Percentiles rank a stretch among this genome's conserved stretches.
These are phyloP conservation scores for Amaurobius ferox DNA, from an alignment of 2,888 invertebrate genomes.

Conservation along the genomic window DNA sequence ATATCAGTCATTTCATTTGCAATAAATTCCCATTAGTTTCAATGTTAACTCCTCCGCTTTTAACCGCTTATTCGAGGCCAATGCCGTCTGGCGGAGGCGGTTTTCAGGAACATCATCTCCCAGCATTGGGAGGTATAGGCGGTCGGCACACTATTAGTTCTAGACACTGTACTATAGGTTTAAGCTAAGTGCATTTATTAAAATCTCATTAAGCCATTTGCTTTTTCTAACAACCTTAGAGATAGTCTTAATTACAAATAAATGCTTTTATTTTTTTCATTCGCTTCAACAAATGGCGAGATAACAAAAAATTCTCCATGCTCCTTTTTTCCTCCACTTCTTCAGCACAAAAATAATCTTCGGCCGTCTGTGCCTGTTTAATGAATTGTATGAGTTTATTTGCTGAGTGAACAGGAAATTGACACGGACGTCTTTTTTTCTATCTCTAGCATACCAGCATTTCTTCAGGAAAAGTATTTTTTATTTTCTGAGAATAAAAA, in stretches of 20 bases:
- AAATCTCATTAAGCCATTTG: background rate
- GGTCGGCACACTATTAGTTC: too few relatives aligned
- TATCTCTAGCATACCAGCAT: background rate
- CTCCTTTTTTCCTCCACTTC: background rate
- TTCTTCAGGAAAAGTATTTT: too few relatives aligned
- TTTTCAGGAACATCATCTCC: too few relatives aligned
- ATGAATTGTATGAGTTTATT: conserved; percentile 2
- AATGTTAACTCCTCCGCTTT: too few relatives aligned
- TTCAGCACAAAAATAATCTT: background rate
- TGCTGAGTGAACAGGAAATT: conserved; percentile 2
- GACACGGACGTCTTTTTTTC: background rate
- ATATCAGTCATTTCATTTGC: too few relatives aligned
- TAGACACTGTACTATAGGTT: too few relatives aligned
- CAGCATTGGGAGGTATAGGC: too few relatives aligned
- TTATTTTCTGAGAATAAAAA: too few relatives aligned
- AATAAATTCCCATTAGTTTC: too few relatives aligned
- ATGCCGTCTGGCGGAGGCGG: too few relatives aligned
- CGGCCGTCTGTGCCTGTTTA: background rate
- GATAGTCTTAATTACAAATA: background rate
- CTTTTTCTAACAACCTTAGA: background rate
- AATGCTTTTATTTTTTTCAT: too few relatives aligned
- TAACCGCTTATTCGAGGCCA: too few relatives aligned
- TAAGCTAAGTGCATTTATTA: background rate
- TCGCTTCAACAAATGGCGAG: background rate
- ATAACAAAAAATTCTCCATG: background rate